Evolutionary conservation across 2,113 vertebrate genomes (phyloP), one percentile per base, ranked within the genome.

Genomic region (Sprattus sprattus): DNA sequence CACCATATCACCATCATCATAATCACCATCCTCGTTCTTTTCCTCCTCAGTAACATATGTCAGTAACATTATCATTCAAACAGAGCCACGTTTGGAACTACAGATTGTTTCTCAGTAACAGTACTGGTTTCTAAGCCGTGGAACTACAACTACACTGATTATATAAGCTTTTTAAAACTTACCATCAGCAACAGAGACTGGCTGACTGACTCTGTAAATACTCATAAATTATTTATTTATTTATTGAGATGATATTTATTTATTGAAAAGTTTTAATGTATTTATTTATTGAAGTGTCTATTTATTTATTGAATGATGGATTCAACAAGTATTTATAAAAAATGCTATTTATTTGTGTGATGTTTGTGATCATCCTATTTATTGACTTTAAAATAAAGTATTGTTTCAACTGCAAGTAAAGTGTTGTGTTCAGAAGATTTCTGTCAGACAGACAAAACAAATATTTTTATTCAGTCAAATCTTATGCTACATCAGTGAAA

Each of bases 221-320:
- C 47, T 49, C 47, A 49, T 52, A 6, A 49, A 3, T 46, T 82
- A 86, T 86, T 57, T 90, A 91, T 88, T 47, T 92, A 91, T 93
- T 88, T 91, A 88, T 90, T 86, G 85, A 22, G 46, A 47, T 87
- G 32, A 4, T 87, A 90, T 93, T 84, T 88, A 89, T 87, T 87
- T 85, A 86, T 85, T 89, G 45, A 81, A 6, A 2, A 39, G 9
- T 54, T 28, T 82, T 11, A 25, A 49, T 54, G 49, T 18, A n/a
- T n/a, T n/a, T n/a, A n/a, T n/a, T 0, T 39, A 18, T 83, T 39
- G 25, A n/a, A 28, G n/a, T n/a, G n/a, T n/a, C n/a, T 39, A 6
- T 83, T 10, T 83, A 32, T 83, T 39, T 57, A 20, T 83, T 44
- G 16, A 11, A 28, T 75, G 57, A 64, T 22, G 10, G 4, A 67